Percentiles rank a stretch among this genome's conserved stretches.
Conservation (phyloP, 1,140 invertebrate genomes). For the Cyphomyrmex costatus region DNA sequence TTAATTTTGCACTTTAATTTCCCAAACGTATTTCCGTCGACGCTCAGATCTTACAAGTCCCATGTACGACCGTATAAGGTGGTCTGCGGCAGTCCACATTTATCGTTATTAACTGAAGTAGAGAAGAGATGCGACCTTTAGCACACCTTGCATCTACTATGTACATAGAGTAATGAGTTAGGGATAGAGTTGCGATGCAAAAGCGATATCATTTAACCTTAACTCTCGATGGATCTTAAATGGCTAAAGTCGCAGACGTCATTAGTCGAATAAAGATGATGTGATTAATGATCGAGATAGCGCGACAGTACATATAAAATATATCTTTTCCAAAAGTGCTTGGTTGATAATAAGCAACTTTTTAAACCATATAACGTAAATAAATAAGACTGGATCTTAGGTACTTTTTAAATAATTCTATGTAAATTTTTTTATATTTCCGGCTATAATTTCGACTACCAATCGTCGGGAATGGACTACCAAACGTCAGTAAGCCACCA, state of each 20-base stretch:
- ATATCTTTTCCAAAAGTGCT: constrained; percentile 60
- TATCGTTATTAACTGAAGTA: constrained; percentile 24
- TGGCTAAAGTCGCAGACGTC: constrained; percentile 36
- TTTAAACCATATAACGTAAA: too few relatives aligned
- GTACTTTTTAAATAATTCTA: too few relatives aligned
- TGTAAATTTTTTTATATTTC: too few relatives aligned
- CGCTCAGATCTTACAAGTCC: constrained; percentile 16
- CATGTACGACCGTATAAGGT: neutral
- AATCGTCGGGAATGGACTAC: too few relatives aligned
- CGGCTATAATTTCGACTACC: too few relatives aligned
- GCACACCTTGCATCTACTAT: constrained; percentile 19
- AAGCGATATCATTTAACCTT: constrained; percentile 37
- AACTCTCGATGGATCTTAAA: constrained; percentile 34
- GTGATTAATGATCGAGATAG: constrained; percentile 46
- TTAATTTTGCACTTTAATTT: constrained; percentile 71
- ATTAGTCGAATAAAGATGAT: constrained; percentile 43
- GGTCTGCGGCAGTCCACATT: constrained; percentile 36
- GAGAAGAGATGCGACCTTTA: neutral
- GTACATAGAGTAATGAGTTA: constrained; percentile 38
- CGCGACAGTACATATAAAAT: constrained; percentile 73
- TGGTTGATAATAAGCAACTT: neutral
- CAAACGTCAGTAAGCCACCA: too few relatives aligned
- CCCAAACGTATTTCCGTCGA: constrained; percentile 65
- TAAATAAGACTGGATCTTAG: too few relatives aligned
- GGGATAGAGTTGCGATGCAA: constrained; percentile 34